Evolutionary conservation across 2,113 vertebrate species (phyloP).

Genomic region (Dendrocopos noguchii): DNA sequence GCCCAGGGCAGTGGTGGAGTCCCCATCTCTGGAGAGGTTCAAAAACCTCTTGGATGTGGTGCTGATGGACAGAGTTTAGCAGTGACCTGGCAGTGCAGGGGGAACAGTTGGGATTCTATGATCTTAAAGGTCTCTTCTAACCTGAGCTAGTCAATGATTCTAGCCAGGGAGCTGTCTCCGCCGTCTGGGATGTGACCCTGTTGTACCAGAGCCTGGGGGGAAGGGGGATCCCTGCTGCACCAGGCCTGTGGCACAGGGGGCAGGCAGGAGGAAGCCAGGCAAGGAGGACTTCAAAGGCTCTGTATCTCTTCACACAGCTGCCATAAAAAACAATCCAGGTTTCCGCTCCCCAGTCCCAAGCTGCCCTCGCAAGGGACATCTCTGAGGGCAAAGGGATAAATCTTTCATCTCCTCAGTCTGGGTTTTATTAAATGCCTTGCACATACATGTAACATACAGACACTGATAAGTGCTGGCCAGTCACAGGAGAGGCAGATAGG

Average conservation of each 20-base stretch:
- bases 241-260: not conserved
- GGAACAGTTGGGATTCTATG: not conserved
- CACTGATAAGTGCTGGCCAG: not conserved
- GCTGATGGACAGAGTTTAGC: not conserved
- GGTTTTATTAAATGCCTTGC: slow-evolving; percentile 66
- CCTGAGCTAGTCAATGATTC: not conserved
- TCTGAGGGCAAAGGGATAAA: slow-evolving; percentile 66
- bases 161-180: not conserved
- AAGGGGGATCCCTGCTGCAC: not conserved
- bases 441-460: slow-evolving; percentile 33
- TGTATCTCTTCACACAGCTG: slow-evolving; percentile 53
- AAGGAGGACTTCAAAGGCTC: slow-evolving; percentile 55
- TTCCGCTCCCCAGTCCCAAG: slow-evolving; percentile 54
- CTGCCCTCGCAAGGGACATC: slow-evolving; percentile 62
- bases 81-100: not conserved
- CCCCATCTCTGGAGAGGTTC: not conserved
- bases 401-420: slow-evolving; percentile 65
- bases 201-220: fast-evolving
- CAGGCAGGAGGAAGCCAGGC: not conserved
- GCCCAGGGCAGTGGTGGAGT: not conserved
- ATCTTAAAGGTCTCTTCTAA: not conserved
- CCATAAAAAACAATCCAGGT: slow-evolving; percentile 69
- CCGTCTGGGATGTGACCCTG: not conserved
- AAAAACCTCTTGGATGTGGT: not conserved
- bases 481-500: not conserved